phyloP scores from a whole-genome alignment of 2,113 vertebrate genomes.

The Aramus guarauna region DNA sequence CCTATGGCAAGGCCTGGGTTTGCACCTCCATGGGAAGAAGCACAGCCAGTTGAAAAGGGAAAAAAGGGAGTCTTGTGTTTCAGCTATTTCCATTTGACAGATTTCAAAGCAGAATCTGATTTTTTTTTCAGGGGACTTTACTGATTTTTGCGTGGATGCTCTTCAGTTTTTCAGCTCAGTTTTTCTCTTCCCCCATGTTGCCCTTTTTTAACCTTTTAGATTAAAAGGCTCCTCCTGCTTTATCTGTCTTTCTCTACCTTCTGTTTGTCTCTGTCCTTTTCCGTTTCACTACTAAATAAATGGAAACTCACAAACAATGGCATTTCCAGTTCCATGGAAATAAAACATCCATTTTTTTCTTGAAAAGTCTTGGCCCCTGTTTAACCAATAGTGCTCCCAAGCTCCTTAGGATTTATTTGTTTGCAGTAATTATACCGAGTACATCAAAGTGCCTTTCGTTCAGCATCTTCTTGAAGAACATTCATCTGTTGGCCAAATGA shows the following conservation, averaged over 20 bases:
- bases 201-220: not conserved
- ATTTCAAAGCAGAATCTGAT: not conserved
- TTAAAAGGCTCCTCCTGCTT: not conserved
- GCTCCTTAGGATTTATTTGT: not conserved
- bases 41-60: not conserved
- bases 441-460: not conserved
- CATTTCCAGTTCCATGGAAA: not conserved
- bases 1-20: not conserved
- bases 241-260: not conserved
- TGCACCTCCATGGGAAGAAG: not conserved
- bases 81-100: not conserved
- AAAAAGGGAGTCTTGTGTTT: not conserved
- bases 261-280: not conserved
- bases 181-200: not conserved
- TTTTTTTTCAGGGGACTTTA: rapidly evolving
- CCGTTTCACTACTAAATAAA: not conserved
- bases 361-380: not conserved
- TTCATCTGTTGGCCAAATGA: slow-evolving; percentile 3
- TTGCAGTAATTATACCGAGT: not conserved
- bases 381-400: not conserved
- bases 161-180: not conserved
- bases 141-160: not conserved
- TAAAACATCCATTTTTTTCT: not conserved
- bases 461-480: not conserved
- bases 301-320: not conserved